Evolutionary conservation across 2,797 vertebrate genomes (phyloP).

Genomic region (Pagetopsis macropterus): DNA sequence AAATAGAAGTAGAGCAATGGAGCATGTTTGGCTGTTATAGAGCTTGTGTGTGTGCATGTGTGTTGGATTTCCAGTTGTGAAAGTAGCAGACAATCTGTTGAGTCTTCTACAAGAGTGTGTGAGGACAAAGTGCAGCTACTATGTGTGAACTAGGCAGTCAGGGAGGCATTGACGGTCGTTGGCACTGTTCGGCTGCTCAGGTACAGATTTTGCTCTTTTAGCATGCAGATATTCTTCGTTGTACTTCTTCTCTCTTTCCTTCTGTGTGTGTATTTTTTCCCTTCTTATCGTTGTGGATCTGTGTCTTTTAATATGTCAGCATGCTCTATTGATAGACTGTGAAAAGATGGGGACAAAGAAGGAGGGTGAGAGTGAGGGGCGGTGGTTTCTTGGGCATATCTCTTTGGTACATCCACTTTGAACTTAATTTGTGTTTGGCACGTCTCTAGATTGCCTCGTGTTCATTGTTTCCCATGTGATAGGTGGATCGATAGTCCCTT

Average conservation of each 20-base stretch:
- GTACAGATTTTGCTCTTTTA: slow-evolving; percentile 75
- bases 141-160: slow-evolving; percentile 83
- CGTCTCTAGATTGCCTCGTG: slow-evolving; percentile 27
- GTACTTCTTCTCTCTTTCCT: slow-evolving; percentile 7
- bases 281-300: slow-evolving; percentile 29
- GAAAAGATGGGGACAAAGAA: slow-evolving; percentile 44
- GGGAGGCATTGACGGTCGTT: slow-evolving; percentile 80
- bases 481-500: slow-evolving; percentile 61
- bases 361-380: slow-evolving; percentile 16
- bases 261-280: slow-evolving; percentile 19
- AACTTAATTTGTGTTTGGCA: slow-evolving; percentile 51
- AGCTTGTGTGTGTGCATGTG: slow-evolving; percentile 47
- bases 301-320: slow-evolving; percentile 53
- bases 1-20: slow-evolving; percentile 63
- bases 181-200: slow-evolving; percentile 84
- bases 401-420: slow-evolving; percentile 15
- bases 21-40: slow-evolving; percentile 52
- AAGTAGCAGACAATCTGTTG: slow-evolving; percentile 70
- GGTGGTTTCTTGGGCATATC: slow-evolving; percentile 12
- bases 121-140: slow-evolving; percentile 61
- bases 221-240: slow-evolving; percentile 60
- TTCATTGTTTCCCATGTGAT: slow-evolving; percentile 42
- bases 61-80: slow-evolving; percentile 61
- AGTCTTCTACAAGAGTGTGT: slow-evolving; percentile 65
- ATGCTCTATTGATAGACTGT: slow-evolving; percentile 52